These are phyloP conservation scores for Pseudois nayaur DNA, from an alignment of 2,113 vertebrate genomes.

Conservation along the genomic window DNA sequence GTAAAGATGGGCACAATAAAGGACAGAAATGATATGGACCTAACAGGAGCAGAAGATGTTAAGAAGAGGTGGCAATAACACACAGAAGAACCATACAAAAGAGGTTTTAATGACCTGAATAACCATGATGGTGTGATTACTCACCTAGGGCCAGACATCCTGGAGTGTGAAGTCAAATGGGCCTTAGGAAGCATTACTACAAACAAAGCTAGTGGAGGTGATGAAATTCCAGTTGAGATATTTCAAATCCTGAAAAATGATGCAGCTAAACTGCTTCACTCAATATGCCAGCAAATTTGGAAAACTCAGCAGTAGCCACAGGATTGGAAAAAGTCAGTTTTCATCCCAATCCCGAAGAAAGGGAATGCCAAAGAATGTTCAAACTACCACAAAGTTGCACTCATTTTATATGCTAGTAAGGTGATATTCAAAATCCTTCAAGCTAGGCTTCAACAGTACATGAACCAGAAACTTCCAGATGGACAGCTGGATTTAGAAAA, in stretches of 20 bases:
- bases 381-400: neutral
- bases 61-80: neutral
- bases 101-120: neutral
- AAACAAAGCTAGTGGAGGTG: neutral
- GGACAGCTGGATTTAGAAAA: neutral
- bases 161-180: neutral
- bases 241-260: neutral
- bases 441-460: neutral
- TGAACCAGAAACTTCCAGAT: neutral
- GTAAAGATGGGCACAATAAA: neutral
- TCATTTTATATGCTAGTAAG: neutral
- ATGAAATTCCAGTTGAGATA: neutral
- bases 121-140: neutral
- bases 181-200: neutral
- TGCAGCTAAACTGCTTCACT: neutral
- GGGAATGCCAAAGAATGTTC: neutral
- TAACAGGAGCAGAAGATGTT: neutral
- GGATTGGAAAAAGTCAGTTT: neutral
- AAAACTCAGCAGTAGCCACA: neutral
- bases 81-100: neutral
- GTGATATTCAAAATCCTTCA: neutral
- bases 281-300: neutral
- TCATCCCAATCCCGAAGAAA: neutral
- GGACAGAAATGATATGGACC: neutral
- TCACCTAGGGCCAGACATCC: neutral